A percentile compares a stretch with the other conserved stretches of the same genome.
These are phyloP conservation scores for Drosophila longiperda DNA, from an alignment of 2,888 invertebrate genomes.

Conservation along the genomic window DNA sequence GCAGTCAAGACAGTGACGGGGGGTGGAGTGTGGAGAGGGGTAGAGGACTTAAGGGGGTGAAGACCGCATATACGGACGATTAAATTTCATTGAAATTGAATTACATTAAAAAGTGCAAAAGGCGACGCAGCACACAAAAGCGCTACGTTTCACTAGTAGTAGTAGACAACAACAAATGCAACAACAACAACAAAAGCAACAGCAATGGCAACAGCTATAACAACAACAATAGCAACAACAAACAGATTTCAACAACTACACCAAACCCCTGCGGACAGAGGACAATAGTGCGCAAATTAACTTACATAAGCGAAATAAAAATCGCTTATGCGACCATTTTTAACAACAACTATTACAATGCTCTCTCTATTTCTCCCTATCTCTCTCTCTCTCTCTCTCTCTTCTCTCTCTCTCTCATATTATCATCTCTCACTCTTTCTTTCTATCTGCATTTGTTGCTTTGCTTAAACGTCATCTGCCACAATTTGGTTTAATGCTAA, in stretches of 20 bases:
- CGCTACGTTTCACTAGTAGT: conserved; percentile 15
- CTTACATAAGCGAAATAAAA: conserved; percentile 77
- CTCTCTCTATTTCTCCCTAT: neutral
- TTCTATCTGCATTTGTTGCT: conserved; percentile 28
- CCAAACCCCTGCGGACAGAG: conserved; percentile 22
- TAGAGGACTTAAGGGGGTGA: neutral
- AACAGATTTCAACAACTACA: conserved; percentile 8
- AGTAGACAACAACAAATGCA: conserved; percentile 18
- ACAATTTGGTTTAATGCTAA: conserved; percentile 61
- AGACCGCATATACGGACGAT: conserved; percentile 69
- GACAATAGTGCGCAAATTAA: conserved; percentile 81
- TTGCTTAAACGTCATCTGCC: conserved; percentile 65
- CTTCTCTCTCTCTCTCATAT: too few relatives aligned
- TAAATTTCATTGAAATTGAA: conserved; percentile 81
- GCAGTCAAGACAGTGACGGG: neutral
- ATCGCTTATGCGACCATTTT: conserved; percentile 71
- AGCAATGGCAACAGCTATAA: conserved; percentile 18
- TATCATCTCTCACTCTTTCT: neutral
- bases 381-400: neutral
- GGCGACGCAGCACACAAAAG: conserved; percentile 65
- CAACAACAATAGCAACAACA: conserved; percentile 20
- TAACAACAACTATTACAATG: conserved; percentile 30
- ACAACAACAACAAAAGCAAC: conserved; percentile 37
- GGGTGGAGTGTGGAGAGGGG: too few relatives aligned
- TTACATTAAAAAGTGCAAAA: conserved; percentile 80